A percentile compares a stretch with the other conserved stretches of the same genome.
Conservation (phyloP, 1,140 invertebrate species). For the Reticulitermes speratus region DNA sequence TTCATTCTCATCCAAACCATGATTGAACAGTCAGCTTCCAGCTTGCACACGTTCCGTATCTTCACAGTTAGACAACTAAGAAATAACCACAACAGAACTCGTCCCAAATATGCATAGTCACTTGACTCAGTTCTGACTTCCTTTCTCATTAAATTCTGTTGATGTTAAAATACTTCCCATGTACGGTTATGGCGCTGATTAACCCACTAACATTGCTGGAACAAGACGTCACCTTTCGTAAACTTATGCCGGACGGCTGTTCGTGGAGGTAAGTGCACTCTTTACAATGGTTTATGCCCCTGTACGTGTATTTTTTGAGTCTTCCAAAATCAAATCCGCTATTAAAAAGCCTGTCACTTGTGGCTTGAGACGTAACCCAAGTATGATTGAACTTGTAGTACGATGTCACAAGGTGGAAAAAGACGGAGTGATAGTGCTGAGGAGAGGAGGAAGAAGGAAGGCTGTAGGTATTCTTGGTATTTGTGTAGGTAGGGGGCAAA, state of each 20-base stretch:
- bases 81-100: neutral
- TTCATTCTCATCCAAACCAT: neutral
- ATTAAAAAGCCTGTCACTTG: neutral
- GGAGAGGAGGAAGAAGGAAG: constrained; percentile 2
- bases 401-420: neutral
- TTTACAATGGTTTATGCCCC: neutral
- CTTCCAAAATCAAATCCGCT: neutral
- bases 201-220: neutral
- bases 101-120: neutral
- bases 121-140: neutral
- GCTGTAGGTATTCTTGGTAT: neutral
- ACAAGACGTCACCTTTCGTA: neutral
- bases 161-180: neutral
- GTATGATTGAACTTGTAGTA: neutral
- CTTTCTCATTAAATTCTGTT: neutral
- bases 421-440: neutral
- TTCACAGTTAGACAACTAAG: neutral
- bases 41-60: neutral
- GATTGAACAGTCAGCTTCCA: neutral
- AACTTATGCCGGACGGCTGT: too few relatives aligned
- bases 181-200: neutral
- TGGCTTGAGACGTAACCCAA: neutral
- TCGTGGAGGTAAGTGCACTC: too few relatives aligned
- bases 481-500: neutral
- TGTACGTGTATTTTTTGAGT: neutral